Conservation (phyloP, 2,113 vertebrate species). For the Casuarius casuarius region DNA sequence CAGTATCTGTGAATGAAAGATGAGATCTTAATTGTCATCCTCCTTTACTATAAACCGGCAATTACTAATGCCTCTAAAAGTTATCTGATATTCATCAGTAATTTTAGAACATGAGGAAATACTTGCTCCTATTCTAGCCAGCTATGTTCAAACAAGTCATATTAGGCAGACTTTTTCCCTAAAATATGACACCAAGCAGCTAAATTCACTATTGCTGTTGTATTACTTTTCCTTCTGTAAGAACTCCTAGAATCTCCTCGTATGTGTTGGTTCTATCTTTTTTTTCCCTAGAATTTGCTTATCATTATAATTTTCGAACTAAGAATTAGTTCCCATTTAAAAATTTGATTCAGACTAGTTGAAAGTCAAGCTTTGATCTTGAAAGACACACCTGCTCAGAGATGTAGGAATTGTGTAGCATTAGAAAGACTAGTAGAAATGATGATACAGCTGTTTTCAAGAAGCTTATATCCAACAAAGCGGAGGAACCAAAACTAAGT, state of each 20-base stretch:
- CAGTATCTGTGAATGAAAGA: constrained; percentile 3
- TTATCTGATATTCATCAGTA: background rate
- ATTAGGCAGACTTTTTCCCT: background rate
- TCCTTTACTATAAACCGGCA: constrained; percentile 29
- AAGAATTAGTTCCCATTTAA: background rate
- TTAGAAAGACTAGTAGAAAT: background rate
- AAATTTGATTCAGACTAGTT: background rate
- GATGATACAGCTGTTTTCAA: background rate
- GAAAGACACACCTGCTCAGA: background rate
- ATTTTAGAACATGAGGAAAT: constrained; percentile 25
- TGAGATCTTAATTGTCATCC: constrained; percentile 39
- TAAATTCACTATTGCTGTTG: background rate
- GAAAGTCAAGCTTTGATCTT: background rate
- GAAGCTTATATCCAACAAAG: background rate
- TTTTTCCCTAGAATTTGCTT: background rate
- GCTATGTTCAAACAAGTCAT: background rate
- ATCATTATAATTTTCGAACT: background rate
- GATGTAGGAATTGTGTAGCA: background rate
- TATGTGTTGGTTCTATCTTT: background rate
- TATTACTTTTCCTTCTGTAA: background rate
- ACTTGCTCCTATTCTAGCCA: background rate
- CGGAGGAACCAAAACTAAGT: background rate
- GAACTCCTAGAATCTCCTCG: background rate
- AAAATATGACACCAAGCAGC: background rate
- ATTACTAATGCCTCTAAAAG: background rate